A percentile compares a stretch with the other conserved stretches of the same genome.
Evolutionary conservation across 2,113 vertebrate genomes (phyloP).

Genomic region (Siniperca knerii): DNA sequence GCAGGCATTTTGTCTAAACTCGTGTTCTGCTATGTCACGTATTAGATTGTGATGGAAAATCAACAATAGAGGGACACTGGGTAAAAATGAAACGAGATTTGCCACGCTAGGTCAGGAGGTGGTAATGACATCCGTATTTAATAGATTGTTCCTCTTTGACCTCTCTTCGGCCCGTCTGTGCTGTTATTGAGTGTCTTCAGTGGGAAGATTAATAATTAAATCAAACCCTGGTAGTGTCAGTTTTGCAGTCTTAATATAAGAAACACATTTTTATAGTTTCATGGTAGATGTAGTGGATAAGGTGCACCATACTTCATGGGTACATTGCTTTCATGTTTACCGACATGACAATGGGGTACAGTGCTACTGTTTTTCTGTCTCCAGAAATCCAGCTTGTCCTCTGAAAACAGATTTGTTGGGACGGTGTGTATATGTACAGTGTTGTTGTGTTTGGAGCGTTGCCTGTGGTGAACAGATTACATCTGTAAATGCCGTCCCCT

Average conservation of each 20-base stretch:
- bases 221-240: neutral
- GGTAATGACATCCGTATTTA: neutral
- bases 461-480: conserved; percentile 19
- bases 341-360: neutral
- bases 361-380: neutral
- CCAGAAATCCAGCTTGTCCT: neutral
- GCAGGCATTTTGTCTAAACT: neutral
- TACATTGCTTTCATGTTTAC: neutral
- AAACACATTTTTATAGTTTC: neutral
- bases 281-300: neutral
- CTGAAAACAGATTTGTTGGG: neutral
- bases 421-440: neutral
- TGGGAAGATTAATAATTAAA: neutral
- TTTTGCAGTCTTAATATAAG: neutral
- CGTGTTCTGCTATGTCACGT: neutral
- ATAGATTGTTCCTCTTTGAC: conserved; percentile 1
- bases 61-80: neutral
- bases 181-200: neutral
- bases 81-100: neutral
- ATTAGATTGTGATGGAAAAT: neutral
- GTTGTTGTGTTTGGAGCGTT: neutral
- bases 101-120: neutral
- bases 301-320: neutral
- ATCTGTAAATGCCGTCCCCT: conserved; percentile 8
- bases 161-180: neutral